Base-by-base conservation (phyloP, 2,797 vertebrate species). In the Spatula clypeata region DNA sequence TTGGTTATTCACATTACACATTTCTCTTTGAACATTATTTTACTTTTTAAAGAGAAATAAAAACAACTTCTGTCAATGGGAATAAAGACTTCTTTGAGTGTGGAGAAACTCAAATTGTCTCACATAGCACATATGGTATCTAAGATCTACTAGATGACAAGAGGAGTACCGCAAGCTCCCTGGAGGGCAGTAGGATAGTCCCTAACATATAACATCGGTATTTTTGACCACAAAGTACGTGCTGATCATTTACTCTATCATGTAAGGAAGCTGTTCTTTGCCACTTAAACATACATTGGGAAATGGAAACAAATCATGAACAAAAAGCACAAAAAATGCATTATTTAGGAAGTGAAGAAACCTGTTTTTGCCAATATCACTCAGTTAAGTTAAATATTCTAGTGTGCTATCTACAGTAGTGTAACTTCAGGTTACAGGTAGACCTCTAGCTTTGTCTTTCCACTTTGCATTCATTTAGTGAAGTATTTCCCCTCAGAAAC, bases 11-110 rank as follows among this genome's bases (percentile, higher is more conserved):
- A 31, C 9, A 16, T 53, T 27, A 76, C 11, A 40, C 0, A 8
- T 53, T 79, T 93, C 38, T 29, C 36, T 76, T 87, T 58, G 67
- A 53, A 31, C 10, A 24, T 20, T 4, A 62, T 31, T 61, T 88
- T n/a, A 38, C n/a, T 60, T 84, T 67, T 71, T 13, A 27, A 90
- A 81, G 36, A 60, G 14, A 91, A 92, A 70, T 55, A 49, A 64
- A 86, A 16, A 31, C 16, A 76, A 57, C n/a, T 54, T 14, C 58
- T 34, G 9, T 49, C 57, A 74, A 91, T 77, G 27, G 9, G 29
- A 89, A 86, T 26, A 69, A 21, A 80, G 58, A 49, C 11, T 58
- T 36, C 31, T 4, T 38, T 53, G 18, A 55, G 13, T 64, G 11
- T 26, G 9, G 51, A 82, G 57, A 82, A 93, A 79, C 5, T 71